Conservation (phyloP, 1,140 invertebrate genomes). For the Streblospio benedicti region DNA sequence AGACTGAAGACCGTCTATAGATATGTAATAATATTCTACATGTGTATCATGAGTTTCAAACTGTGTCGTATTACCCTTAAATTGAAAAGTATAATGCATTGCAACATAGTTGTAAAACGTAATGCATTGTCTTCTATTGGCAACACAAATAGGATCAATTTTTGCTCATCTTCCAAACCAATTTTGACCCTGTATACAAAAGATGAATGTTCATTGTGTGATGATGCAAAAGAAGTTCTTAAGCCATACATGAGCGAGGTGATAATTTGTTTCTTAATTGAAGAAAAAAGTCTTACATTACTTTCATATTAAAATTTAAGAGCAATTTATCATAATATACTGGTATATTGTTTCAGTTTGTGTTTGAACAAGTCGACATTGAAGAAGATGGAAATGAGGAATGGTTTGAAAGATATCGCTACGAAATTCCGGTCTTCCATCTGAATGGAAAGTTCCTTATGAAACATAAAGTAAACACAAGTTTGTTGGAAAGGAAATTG, state of each 20-base stretch:
- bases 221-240: slow-evolving; percentile 64
- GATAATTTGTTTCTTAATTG: slow-evolving; percentile 7
- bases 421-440: slow-evolving; percentile 80
- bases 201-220: slow-evolving; percentile 70
- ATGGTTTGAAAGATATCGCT: slow-evolving; percentile 65
- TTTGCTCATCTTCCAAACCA: too few relatives aligned
- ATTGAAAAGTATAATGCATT: too few relatives aligned
- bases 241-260: slow-evolving; percentile 49
- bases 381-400: slow-evolving; percentile 60
- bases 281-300: neutral
- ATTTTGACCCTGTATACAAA: slow-evolving; percentile 71
- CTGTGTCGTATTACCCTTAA: too few relatives aligned
- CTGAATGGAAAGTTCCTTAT: slow-evolving; percentile 73
- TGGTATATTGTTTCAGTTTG: slow-evolving; percentile 35
- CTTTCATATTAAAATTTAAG: neutral
- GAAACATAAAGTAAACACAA: slow-evolving; percentile 64
- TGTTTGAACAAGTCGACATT: slow-evolving; percentile 65
- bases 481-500: slow-evolving; percentile 37
- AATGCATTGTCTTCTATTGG: too few relatives aligned
- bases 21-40: too few relatives aligned
- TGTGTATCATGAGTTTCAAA: too few relatives aligned
- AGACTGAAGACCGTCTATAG: too few relatives aligned
- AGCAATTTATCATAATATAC: too few relatives aligned
- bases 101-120: too few relatives aligned
- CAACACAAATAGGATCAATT: too few relatives aligned